Evolutionary conservation across 2,888 invertebrate species (phyloP).

Genomic region (Gymnoscelis rufifasciata): DNA sequence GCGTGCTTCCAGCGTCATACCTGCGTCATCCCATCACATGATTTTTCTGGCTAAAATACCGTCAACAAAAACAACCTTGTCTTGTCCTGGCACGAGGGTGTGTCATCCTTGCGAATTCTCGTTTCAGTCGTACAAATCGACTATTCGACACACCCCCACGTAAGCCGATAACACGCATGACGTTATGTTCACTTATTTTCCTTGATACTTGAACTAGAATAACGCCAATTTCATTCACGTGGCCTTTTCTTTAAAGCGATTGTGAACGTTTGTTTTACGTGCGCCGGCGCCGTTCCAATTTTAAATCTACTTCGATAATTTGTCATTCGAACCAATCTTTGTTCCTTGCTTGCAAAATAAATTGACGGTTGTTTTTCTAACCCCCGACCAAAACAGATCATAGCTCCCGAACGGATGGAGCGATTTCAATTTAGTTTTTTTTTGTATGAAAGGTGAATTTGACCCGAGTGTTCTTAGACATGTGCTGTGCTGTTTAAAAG

Average conservation of each 20-base stretch:
- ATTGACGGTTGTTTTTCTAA: too few species aligned
- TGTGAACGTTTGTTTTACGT: slow-evolving; percentile 14
- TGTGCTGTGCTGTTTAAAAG: too few species aligned
- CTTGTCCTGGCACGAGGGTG: slow-evolving; percentile 39
- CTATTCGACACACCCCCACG: slow-evolving; percentile 19
- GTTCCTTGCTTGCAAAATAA: too few species aligned
- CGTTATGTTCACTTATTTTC: slow-evolving; percentile 13
- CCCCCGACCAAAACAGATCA: too few species aligned
- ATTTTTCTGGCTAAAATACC: slow-evolving; percentile 7
- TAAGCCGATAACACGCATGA: slow-evolving; percentile 14
- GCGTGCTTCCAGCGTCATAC: background rate
- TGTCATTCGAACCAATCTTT: too few species aligned
- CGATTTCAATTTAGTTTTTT: too few species aligned
- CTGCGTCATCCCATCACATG: background rate
- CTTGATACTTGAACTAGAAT: slow-evolving; percentile 8
- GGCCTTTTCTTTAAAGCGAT: slow-evolving; percentile 6
- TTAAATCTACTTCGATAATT: background rate
- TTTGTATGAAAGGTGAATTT: too few species aligned
- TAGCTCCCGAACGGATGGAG: too few species aligned
- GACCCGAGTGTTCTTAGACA: too few species aligned
- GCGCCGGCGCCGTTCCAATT: slow-evolving; percentile 7
- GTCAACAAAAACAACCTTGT: slow-evolving; percentile 28
- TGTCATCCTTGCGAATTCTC: slow-evolving; percentile 30
- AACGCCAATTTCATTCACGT: slow-evolving; percentile 4
- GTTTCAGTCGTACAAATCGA: slow-evolving; percentile 3